These are phyloP conservation scores for Myrmecophaga tridactyla DNA, from an alignment of 2,113 vertebrate genomes.

Conservation along the genomic window DNA sequence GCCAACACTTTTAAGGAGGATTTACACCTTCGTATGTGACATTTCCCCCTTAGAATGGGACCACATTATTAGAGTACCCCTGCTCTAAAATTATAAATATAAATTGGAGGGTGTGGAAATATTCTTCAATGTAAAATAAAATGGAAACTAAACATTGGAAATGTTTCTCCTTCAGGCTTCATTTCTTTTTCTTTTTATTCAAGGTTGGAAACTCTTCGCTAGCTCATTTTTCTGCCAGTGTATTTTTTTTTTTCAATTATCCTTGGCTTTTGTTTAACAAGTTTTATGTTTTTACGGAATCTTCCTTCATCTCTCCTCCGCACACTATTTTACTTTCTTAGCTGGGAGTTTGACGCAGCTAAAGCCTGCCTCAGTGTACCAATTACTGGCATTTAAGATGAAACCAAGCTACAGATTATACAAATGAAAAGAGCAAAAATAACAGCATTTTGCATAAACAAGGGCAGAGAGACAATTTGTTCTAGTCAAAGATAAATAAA, in stretches of 20 bases:
- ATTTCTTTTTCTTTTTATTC: neutral
- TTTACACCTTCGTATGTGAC: neutral
- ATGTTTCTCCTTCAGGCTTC: slow-evolving; percentile 26
- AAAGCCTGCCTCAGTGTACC: slow-evolving; percentile 65
- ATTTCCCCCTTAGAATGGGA: slow-evolving; percentile 23
- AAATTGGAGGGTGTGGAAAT: neutral
- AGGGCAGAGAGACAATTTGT: slow-evolving; percentile 75
- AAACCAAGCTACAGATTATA: slow-evolving; percentile 57
- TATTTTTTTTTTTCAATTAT: slow-evolving; percentile 20
- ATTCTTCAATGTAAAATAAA: slow-evolving; percentile 7
- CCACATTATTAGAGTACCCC: neutral
- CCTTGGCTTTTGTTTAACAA: slow-evolving; percentile 63
- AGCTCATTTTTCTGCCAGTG: slow-evolving; percentile 53
- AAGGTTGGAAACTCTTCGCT: slow-evolving; percentile 25
- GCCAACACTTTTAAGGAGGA: slow-evolving; percentile 8
- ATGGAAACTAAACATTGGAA: neutral
- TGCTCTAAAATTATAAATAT: neutral
- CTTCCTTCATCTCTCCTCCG: neutral
- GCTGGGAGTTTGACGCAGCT: slow-evolving; percentile 54
- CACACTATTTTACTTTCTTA: slow-evolving; percentile 55
- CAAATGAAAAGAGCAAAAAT: slow-evolving; percentile 71
- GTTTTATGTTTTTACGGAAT: slow-evolving; percentile 54
- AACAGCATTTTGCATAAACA: slow-evolving; percentile 75
- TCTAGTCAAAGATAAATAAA: slow-evolving; percentile 79
- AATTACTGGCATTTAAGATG: slow-evolving; percentile 68